phyloP scores from a whole-genome alignment of 2,113 vertebrate genomes.

The Coryphaenoides rupestris region DNA sequence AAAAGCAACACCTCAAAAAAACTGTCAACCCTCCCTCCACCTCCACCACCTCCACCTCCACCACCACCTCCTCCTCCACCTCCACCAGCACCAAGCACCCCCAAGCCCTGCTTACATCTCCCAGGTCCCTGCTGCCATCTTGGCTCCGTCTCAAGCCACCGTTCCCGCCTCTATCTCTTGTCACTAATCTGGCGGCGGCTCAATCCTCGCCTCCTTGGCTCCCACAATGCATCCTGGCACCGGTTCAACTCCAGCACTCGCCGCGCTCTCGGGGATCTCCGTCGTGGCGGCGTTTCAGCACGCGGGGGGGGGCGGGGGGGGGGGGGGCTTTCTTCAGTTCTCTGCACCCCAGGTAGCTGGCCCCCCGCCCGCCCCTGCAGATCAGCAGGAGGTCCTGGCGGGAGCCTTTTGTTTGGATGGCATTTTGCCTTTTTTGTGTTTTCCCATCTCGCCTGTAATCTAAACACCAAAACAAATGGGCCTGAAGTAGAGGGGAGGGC shows the following conservation, averaged over 20 bases:
- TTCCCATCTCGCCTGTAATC: slow-evolving; percentile 73
- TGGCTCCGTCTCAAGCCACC: slow-evolving; percentile 66
- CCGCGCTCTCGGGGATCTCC: slow-evolving; percentile 62
- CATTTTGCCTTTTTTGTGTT: slow-evolving; percentile 76
- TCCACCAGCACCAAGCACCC: slow-evolving; percentile 21
- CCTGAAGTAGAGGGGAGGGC: slow-evolving; percentile 55
- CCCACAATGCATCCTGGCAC: slow-evolving; percentile 65
- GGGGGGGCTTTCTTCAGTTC: slow-evolving; percentile 51
- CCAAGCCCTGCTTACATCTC: slow-evolving; percentile 46
- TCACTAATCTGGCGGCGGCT: slow-evolving; percentile 65
- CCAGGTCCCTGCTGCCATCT: slow-evolving; percentile 62
- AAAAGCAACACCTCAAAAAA: not conserved
- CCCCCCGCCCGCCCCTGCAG: slow-evolving; percentile 62
- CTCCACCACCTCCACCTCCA: too few relatives aligned
- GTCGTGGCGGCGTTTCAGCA: slow-evolving; percentile 65
- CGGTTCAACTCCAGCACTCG: slow-evolving; percentile 60
- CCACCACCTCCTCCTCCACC: too few relatives aligned
- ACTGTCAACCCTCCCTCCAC: too few relatives aligned
- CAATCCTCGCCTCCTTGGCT: slow-evolving; percentile 59
- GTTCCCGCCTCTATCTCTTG: slow-evolving; percentile 68
- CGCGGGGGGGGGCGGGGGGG: too few relatives aligned
- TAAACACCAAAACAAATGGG: slow-evolving; percentile 76
- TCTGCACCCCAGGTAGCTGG: slow-evolving; percentile 74
- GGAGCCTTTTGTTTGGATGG: slow-evolving; percentile 74
- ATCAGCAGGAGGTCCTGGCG: slow-evolving; percentile 71